These are phyloP conservation scores for Azemiops feae DNA, from an alignment of 2,113 vertebrate species.

Conservation along the genomic window DNA sequence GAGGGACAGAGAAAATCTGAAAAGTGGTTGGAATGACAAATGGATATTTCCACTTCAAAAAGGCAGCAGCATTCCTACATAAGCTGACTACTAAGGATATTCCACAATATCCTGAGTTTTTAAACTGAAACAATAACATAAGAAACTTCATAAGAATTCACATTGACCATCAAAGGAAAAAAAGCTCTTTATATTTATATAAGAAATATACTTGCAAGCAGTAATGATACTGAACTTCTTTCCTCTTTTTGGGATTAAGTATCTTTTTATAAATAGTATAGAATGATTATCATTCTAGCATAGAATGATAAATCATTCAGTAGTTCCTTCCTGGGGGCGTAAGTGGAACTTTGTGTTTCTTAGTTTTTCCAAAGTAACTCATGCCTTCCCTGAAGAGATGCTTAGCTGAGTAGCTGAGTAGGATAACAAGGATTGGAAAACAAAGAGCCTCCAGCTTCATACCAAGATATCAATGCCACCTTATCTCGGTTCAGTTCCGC, in stretches of 20 bases:
- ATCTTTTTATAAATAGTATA: conserved; percentile 34
- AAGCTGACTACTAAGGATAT: not conserved
- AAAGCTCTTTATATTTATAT: conserved; percentile 10
- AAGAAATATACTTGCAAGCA: not conserved
- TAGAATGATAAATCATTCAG: conserved; percentile 51
- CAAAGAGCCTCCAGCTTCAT: not conserved
- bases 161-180: conserved; percentile 34
- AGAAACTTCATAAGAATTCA: conserved; percentile 24
- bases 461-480: not conserved
- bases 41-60: not conserved
- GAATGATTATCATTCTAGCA: conserved; percentile 6
- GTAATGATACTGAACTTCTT: conserved; percentile 38
- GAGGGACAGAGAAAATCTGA: not conserved
- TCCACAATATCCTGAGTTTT: not conserved
- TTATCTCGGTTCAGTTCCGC: not conserved
- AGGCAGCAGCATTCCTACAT: not conserved
- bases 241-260: not conserved
- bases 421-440: not conserved
- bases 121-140: not conserved
- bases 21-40: not conserved
- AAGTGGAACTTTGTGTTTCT: conserved; percentile 21
- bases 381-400: conserved; percentile 27
- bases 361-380: conserved; percentile 30
- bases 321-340: conserved; percentile 22
- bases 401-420: not conserved